phyloP scores from a whole-genome alignment of 2,797 vertebrate genomes.

The Lateolabrax maculatus region DNA sequence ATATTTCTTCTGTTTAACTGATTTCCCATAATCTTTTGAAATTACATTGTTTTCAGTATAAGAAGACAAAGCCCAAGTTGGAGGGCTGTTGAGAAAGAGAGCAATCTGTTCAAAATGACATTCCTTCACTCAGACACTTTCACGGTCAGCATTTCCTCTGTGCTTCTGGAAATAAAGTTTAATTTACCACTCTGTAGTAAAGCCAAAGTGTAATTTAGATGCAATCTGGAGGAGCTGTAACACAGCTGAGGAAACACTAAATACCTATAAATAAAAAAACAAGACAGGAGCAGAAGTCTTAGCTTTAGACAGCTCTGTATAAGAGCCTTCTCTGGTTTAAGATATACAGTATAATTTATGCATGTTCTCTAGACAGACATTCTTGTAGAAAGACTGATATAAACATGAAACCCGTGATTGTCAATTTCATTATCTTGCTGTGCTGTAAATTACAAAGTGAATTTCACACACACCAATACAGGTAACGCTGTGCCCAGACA shows the following conservation, averaged over 20 bases:
- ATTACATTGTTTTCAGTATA: constrained; percentile 24
- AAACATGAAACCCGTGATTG: not conserved
- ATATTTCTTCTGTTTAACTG: not conserved
- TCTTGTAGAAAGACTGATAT: not conserved
- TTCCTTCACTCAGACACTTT: constrained; percentile 38
- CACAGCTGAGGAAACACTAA: constrained; percentile 53
- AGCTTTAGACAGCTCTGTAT: not conserved
- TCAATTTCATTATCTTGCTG: not conserved
- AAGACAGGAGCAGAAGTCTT: constrained; percentile 15
- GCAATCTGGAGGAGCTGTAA: constrained; percentile 50
- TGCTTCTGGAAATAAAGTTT: constrained; percentile 45
- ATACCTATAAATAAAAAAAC: constrained; percentile 50
- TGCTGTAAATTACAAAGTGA: not conserved
- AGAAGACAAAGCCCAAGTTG: constrained; percentile 1
- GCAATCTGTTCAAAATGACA: constrained; percentile 23
- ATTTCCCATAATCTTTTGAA: constrained; percentile 4
- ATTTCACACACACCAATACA: not conserved
- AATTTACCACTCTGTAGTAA: constrained; percentile 42
- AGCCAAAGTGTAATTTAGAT: constrained; percentile 61
- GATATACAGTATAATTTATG: not conserved
- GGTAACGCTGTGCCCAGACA: not conserved
- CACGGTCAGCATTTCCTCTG: constrained; percentile 42
- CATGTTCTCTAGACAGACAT: not conserved
- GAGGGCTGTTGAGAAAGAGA: constrained; percentile 26
- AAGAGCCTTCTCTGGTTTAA: not conserved